Percentiles rank a stretch among this genome's conserved stretches.
Conservation (phyloP, 2,888 invertebrate species). For the Siphlonurus alternatus region DNA sequence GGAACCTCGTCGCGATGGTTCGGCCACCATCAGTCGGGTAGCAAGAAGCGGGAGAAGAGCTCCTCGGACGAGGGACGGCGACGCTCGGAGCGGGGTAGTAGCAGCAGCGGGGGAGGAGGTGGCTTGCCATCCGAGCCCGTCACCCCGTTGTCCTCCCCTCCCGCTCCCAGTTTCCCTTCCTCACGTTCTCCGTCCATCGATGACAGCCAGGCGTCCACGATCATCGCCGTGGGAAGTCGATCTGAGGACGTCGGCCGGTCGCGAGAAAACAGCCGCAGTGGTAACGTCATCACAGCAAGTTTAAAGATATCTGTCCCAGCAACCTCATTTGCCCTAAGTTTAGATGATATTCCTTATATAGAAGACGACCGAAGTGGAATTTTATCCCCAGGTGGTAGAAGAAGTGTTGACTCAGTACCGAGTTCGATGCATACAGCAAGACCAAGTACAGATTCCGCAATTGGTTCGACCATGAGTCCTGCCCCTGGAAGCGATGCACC, state of each 20-base stretch:
- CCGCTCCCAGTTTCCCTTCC: not conserved
- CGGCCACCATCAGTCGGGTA: not conserved
- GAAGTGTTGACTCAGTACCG: not conserved
- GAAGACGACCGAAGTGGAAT: slow-evolving; percentile 30
- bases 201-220: slow-evolving; percentile 18
- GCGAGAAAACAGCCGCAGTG: no score
- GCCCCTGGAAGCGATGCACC: slow-evolving; percentile 33
- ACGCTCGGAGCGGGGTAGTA: not conserved
- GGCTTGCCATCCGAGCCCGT: not conserved
- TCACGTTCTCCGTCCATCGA: not conserved
- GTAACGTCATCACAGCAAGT: slow-evolving; percentile 58
- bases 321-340: slow-evolving; percentile 33
- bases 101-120: not conserved
- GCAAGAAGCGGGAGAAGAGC: not conserved
- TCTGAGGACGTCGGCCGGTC: no score
- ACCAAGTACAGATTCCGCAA: slow-evolving; percentile 35
- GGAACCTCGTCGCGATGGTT: not conserved
- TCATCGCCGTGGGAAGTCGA: slow-evolving; percentile 26
- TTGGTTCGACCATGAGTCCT: slow-evolving; percentile 40
- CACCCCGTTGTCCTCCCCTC: not conserved
- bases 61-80: not conserved
- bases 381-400: not conserved
- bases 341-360: slow-evolving; percentile 50
- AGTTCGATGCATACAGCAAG: not conserved
- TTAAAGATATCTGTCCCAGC: slow-evolving; percentile 51